These are phyloP conservation scores for Sipha flava DNA, from an alignment of 1,140 invertebrate species.

Conservation along the genomic window DNA sequence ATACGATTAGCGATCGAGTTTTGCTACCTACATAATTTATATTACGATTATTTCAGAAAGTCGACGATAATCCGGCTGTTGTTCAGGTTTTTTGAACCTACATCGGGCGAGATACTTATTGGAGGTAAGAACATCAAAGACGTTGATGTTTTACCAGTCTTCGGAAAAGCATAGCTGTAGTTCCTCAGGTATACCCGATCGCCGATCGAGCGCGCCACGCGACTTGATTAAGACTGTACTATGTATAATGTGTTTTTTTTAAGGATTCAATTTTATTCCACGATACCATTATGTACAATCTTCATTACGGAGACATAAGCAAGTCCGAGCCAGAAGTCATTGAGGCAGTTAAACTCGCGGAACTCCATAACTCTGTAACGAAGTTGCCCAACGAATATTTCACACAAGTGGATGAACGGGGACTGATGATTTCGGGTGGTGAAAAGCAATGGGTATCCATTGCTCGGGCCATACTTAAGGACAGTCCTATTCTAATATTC, in stretches of 20 bases:
- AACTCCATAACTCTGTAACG: constrained; percentile 82
- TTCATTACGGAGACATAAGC: constrained; percentile 84
- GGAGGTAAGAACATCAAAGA: constrained; percentile 77
- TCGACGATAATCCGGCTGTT: constrained; percentile 90
- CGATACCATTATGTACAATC: constrained; percentile 91
- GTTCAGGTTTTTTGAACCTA: constrained; percentile 92
- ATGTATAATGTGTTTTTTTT: constrained; percentile 33
- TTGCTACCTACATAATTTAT: not conserved
- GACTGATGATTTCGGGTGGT: constrained; percentile 86
- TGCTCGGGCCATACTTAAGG: constrained; percentile 91
- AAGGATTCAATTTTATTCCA: constrained; percentile 94
- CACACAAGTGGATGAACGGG: constrained; percentile 84
- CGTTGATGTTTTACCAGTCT: constrained; percentile 78
- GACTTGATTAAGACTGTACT: not conserved
- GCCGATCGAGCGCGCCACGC: too few relatives aligned
- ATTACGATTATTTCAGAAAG: constrained; percentile 55
- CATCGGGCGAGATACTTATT: constrained; percentile 71
- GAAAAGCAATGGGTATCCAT: constrained; percentile 98
- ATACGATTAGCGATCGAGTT: too few relatives aligned
- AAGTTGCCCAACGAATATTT: constrained; percentile 86
- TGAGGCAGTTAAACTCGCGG: constrained; percentile 83
- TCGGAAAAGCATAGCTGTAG: constrained; percentile 81
- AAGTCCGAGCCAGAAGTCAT: constrained; percentile 67
- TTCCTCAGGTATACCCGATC: constrained; percentile 73
- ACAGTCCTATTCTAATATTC: constrained; percentile 89